These are phyloP conservation scores for Stenodera caucasica DNA, from an alignment of 2,888 invertebrate species.

Conservation along the genomic window DNA sequence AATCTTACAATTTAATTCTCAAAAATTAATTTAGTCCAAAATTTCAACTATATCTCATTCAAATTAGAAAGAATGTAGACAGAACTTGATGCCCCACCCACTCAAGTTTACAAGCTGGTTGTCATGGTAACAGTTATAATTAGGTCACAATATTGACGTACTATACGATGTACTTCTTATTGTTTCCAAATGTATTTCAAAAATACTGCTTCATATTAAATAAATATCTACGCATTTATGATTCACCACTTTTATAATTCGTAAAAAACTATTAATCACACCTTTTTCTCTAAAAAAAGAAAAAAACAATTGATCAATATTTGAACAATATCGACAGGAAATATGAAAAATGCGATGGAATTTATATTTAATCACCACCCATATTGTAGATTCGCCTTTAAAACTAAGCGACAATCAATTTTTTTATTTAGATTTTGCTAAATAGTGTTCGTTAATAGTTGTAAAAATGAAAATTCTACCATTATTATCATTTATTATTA, in stretches of 20 bases:
- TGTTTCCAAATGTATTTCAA: no score
- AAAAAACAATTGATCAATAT: not conserved
- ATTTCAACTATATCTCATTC: no score
- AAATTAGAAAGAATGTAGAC: no score
- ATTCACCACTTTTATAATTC: not conserved
- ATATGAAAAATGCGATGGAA: not conserved
- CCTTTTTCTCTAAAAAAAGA: not conserved
- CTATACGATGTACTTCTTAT: no score
- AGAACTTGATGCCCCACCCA: no score
- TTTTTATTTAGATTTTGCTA: not conserved
- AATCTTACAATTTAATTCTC: no score
- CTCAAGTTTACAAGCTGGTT: no score
- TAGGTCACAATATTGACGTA: no score
- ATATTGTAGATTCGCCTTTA: not conserved
- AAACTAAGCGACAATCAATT: not conserved
- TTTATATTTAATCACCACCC: not conserved
- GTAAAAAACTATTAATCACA: not conserved
- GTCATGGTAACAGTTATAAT: no score
- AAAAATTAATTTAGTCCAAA: no score
- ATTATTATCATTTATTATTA: not conserved
- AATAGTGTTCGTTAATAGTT: not conserved
- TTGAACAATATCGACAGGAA: not conserved
- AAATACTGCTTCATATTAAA: not conserved
- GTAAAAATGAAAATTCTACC: not conserved
- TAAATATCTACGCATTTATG: not conserved